Base-by-base conservation (phyloP, 37 sponge, comb jelly and placozoan genomes). In the Chondrosia reniformis region DNA sequence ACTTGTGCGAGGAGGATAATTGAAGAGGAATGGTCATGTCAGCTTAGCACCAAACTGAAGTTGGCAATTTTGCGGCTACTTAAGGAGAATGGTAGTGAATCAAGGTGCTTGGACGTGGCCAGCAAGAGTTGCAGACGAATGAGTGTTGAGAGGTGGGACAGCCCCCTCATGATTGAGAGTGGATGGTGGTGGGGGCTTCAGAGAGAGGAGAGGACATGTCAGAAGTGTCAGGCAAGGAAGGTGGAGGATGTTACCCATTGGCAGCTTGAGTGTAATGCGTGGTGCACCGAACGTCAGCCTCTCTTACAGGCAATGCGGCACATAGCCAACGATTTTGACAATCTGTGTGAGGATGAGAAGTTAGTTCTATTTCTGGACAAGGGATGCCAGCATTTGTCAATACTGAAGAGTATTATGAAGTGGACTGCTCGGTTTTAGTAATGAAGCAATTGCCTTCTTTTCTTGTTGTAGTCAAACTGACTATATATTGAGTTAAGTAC, bases 131-230 rank as follows among this genome's bases (percentile, higher is more conserved):
- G 19, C 31, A 4, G 66, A 64, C 3, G 33, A 15, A 32, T 4
- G 6, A 15, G 33, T 64, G 66, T 64, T 64, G 66, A 64, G 66
- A 64, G 66, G 66, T 64, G 66, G 66, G 66, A 64, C 66, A 64
- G 66, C 66, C 66, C 66, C 66, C 33, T 64, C 32, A 64, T 27
- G 34, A 32, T 64, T 64, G 66, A 64, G 34, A 33, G 66, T 64
- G 66, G 66, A 32, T 28, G 33, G 32, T 64, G 66, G 66, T 36
- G 34, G 27, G 63, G 63, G 63, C 63, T 62, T 22, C 63, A 4
- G 15, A 49, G 52, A 49, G 52, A 49, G 52, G 52, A 49, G 15
- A 49, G 52, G 52, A 49, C 52, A 49, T 49, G 52, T 49, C 15
- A 15, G 15, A 10, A 49, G 15, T 49, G 52, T 15, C 15, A 49